Evolutionary conservation across 2,113 vertebrate genomes (phyloP).

Genomic region (Lamprologus tigripictilis): DNA sequence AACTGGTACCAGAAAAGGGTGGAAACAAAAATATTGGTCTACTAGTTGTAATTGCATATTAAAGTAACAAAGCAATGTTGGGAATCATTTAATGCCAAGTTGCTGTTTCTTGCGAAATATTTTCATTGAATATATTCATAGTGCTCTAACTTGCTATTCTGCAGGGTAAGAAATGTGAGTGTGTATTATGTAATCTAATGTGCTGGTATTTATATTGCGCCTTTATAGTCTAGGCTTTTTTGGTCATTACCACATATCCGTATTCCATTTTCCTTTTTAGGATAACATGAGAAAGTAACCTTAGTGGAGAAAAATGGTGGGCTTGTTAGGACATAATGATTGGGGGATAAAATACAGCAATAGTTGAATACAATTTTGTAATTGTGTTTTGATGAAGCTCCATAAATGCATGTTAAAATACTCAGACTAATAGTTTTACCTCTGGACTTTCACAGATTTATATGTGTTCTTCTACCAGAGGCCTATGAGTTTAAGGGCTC

Average conservation of each 20-base stretch:
- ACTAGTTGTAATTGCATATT: neutral
- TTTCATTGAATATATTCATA: neutral
- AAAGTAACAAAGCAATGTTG: neutral
- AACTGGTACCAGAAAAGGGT: neutral
- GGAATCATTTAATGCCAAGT: neutral
- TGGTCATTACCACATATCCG: neutral
- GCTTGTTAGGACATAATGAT: neutral
- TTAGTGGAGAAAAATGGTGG: neutral
- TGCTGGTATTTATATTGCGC: accelerated
- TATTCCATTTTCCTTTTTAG: accelerated
- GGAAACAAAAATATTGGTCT: neutral
- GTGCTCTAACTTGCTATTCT: neutral
- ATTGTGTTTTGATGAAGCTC: neutral
- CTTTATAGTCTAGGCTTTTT: neutral
- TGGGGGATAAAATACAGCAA: neutral
- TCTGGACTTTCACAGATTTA: neutral
- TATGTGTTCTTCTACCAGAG: neutral
- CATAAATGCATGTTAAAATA: neutral
- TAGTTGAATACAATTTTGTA: neutral
- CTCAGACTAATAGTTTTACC: neutral
- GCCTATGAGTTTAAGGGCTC: neutral
- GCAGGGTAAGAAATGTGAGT: neutral
- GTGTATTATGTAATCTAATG: neutral
- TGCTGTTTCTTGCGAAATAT: neutral
- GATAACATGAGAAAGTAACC: neutral